Base-by-base conservation (phyloP, 2,113 vertebrate genomes). In the Elachura formosa region DNA sequence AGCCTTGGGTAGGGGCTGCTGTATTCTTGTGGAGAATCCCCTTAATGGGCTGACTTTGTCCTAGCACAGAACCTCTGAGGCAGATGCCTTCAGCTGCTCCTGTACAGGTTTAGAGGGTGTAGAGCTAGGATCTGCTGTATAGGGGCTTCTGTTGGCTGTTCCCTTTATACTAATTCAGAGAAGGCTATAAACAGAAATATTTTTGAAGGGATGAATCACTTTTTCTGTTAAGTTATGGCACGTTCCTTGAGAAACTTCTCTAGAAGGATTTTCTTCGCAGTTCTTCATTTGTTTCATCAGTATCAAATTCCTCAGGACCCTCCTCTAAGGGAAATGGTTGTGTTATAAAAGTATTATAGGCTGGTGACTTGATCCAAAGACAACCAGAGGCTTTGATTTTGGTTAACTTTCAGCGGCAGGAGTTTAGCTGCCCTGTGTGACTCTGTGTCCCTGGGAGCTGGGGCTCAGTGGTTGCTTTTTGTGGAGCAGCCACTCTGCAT, bases 281-380 rank as follows among this genome's bases (percentile, higher is more conserved):
- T 28, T 89, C 54, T 84, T 95, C 16, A 36, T 73, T 71, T 66
- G 63, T 80, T 94, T 93, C 59, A 83, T 94, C 87, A 55, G 52
- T 87, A 43, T 84, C 76, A 75, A 89, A 83, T 91, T 94, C 81
- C 58, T 79, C 46, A 29, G 45, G 63, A 61, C 58, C 85, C 84
- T 89, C 34, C 84, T 93, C 28, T 91, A 87, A 54, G 89, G 89
- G 61, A 92, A 95, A 71, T 88, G 38, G 28, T 80, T 90, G n/a
- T 85, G 48, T 85, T 94, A 66, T 88, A 89, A 83, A 96, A 93
- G 38, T 69, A 63, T 95, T 93, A 59, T 2, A 71, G 72, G 43
- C 59, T 55, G 54, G 80, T 3, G 0, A 43, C 72, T 86, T 89
- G 81, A 83, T 94, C 89, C 89, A 91, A 74, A 95, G 87, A 91